Base-by-base conservation (phyloP, 1,140 invertebrate genomes). In the Chrysopa pallens region DNA sequence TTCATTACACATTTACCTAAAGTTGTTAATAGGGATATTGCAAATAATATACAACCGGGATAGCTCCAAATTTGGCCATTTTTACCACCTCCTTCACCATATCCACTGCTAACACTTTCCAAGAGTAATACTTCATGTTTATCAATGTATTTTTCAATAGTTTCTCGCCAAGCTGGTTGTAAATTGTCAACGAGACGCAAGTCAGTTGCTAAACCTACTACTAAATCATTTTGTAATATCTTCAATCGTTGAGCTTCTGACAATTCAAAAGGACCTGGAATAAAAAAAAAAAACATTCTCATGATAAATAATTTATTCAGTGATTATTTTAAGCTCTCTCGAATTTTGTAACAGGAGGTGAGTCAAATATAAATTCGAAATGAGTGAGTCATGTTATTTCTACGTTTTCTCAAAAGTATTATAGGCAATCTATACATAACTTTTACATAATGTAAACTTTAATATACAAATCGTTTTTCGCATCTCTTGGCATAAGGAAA, bases 1-100 rank as follows among this genome's bases (percentile, higher is more conserved):
- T 36, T 29, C 6, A 31, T 35, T 41, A 36, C 17, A 28, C 27
- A 48, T 52, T 56, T 55, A 73, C 72, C 73, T 17, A 74, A 54
- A n/a, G 72, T 74, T 4, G 72, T 74, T 14, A 76, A 55, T 12
- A 76, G 54, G 0, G 72, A 72, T 14, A 74, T 64, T 4, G 70
- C 63, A 49, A 74, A 74, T 8, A 76, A 55, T 8, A 73, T 47
- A 48, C 70, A 74, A n/a, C 73, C 73, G 1, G 72, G 63, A 52
- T 71, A 73, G 0, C 69, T 72, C 72, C 72, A 76, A 2, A 76
- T 62, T 33, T 62, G 64, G 8, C 69, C 72, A 6, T 52, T 53
- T 0, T 64, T 55, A 13, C 66, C 66, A 13, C 66, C 66, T 28
- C 59, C 60, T 48, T 70, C 69, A 0, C 66, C 70, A 40, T 70